Conservation (phyloP, 1,140 invertebrate species). For the Megalonaias nervosa region DNA sequence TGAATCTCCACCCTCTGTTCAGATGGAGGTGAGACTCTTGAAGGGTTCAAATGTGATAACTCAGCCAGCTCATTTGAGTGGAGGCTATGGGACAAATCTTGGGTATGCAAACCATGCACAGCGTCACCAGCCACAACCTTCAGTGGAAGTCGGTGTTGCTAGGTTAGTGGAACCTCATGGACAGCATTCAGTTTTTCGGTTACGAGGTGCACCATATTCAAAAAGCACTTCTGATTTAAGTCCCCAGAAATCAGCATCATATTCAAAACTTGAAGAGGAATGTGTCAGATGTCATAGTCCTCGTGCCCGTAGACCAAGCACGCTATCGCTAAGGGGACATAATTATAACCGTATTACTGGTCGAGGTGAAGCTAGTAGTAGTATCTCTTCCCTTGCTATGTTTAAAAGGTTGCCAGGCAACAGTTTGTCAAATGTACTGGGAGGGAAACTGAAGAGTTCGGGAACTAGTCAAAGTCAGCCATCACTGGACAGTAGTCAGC, state of each 20-base stretch:
- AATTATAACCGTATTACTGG: slow-evolving; percentile 39
- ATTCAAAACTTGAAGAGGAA: slow-evolving; percentile 37
- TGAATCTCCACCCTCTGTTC: no score
- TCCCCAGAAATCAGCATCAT: slow-evolving; percentile 38
- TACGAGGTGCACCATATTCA: slow-evolving; percentile 38
- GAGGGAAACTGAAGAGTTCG: no score
- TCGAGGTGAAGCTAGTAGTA: not conserved
- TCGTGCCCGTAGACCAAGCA: slow-evolving; percentile 51
- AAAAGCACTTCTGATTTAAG: slow-evolving; percentile 58
- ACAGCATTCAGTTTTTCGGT: no score
- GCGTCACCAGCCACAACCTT: not conserved
- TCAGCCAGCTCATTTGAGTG: no score
- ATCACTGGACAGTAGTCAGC: not conserved
- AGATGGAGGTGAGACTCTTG: no score
- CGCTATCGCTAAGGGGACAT: slow-evolving; percentile 63
- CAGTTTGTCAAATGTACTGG: no score
- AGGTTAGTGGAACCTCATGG: slow-evolving; percentile 23
- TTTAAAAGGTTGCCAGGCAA: no score
- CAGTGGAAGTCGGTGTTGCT: slow-evolving; percentile 47
- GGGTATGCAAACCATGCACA: slow-evolving; percentile 1
- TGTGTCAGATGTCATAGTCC: slow-evolving; percentile 17
- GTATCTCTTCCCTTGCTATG: no score
- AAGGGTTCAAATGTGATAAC: no score
- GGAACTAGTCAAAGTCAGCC: no score
- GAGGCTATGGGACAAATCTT: not conserved